Evolutionary conservation across 2,113 vertebrate species (phyloP).

Genomic region (Ctenomys sociabilis): DNA sequence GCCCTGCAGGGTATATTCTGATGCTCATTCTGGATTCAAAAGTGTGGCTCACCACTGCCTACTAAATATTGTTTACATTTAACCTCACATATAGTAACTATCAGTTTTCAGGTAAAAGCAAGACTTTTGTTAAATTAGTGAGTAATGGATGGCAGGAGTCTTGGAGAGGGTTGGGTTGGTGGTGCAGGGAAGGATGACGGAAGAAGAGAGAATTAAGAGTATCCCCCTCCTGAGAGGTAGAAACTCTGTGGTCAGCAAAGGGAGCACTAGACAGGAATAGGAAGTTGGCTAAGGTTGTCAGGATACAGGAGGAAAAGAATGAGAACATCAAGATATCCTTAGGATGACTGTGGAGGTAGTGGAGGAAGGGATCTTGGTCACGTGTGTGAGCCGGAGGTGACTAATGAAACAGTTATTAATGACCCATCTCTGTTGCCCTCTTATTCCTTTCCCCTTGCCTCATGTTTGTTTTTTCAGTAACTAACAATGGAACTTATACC

Average conservation of each 20-base stretch:
- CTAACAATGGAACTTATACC: background rate
- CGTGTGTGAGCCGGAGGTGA: background rate
- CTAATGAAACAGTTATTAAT: background rate
- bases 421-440: background rate
- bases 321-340: background rate
- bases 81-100: background rate
- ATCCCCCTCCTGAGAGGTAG: background rate
- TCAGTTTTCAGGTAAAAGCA: background rate
- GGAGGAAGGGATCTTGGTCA: background rate
- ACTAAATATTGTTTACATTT: slow-evolving; percentile 9
- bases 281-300: background rate
- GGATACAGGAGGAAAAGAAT: background rate
- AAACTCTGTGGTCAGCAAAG: background rate
- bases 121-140: background rate
- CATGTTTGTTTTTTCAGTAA: background rate
- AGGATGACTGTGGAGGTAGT: background rate
- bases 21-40: background rate
- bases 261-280: background rate
- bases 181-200: background rate
- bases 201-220: background rate
- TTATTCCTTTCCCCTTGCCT: background rate
- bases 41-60: background rate
- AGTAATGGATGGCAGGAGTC: background rate
- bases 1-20: background rate
- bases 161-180: background rate